Conservation (phyloP, 2,888 invertebrate species). For the Limnephilus auricula region DNA sequence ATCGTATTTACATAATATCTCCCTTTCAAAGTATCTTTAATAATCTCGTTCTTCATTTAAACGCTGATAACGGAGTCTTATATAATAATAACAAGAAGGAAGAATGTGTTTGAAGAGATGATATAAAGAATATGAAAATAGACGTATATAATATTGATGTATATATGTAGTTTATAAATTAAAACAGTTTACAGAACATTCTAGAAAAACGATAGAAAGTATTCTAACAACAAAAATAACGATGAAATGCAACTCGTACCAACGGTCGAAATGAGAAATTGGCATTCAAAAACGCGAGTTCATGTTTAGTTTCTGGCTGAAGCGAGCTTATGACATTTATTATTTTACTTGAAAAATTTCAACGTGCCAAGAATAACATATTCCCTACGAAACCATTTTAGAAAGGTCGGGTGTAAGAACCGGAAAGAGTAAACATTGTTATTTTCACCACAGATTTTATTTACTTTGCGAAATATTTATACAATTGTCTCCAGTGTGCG, state of each 20-base stretch:
- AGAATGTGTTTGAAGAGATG: too few species aligned
- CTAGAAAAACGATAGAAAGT: not conserved
- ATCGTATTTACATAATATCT: too few species aligned
- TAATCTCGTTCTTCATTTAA: too few species aligned
- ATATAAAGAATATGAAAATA: too few species aligned
- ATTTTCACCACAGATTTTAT: conserved; percentile 16
- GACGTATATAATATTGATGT: too few species aligned
- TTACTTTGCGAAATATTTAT: not conserved
- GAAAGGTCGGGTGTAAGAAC: not conserved
- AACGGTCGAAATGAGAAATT: not conserved
- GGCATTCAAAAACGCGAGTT: not conserved
- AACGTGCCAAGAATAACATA: conserved; percentile 2
- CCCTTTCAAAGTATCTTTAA: too few species aligned
- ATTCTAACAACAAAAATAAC: not conserved
- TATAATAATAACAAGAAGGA: too few species aligned
- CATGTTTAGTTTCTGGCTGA: not conserved
- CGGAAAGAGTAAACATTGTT: conserved; percentile 11
- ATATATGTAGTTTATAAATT: not conserved
- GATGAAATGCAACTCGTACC: not conserved
- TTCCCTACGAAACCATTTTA: not conserved
- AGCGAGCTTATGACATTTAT: not conserved
- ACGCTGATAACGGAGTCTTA: too few species aligned
- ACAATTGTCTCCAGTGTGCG: not conserved
- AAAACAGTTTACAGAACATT: too few species aligned
- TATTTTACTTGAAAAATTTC: conserved; percentile 2